Evolutionary conservation across 2,113 vertebrate genomes (phyloP).

Genomic region (Grammomys surdaster): DNA sequence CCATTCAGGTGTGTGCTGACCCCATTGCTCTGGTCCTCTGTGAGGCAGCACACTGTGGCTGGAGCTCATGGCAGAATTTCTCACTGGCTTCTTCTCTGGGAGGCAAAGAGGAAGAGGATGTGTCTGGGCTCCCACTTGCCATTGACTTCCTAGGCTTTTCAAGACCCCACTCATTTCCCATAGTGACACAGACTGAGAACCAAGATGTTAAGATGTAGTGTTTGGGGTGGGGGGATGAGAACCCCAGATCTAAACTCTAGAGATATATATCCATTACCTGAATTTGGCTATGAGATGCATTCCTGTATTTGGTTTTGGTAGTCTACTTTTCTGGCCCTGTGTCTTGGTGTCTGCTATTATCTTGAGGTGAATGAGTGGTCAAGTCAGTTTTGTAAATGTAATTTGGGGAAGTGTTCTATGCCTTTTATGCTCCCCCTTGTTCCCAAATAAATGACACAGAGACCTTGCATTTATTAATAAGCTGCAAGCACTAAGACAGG

Average conservation of each 20-base stretch:
- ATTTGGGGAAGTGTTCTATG: too few species aligned
- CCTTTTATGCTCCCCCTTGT: too few species aligned
- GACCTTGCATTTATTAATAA: too few species aligned
- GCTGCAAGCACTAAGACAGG: too few species aligned
- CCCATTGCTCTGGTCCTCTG: neutral
- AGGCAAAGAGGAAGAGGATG: neutral
- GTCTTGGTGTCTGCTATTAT: neutral
- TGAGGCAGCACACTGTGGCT: neutral
- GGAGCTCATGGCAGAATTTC: neutral
- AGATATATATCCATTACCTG: too few species aligned
- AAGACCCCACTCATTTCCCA: neutral
- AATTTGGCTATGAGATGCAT: neutral
- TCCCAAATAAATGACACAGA: too few species aligned
- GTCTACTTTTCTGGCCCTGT: neutral
- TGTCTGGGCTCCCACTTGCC: too few species aligned
- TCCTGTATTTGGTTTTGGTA: neutral
- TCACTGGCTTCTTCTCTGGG: too few species aligned
- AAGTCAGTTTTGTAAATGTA: too few species aligned
- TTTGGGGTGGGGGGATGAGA: neutral
- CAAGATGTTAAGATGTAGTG: too few species aligned
- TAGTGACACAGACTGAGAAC: too few species aligned
- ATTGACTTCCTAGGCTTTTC: neutral
- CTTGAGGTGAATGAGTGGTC: neutral
- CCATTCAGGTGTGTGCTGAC: too few species aligned
- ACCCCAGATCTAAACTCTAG: neutral